These are phyloP conservation scores for Tachina grossa DNA, from an alignment of 2,888 invertebrate species.

Conservation along the genomic window DNA sequence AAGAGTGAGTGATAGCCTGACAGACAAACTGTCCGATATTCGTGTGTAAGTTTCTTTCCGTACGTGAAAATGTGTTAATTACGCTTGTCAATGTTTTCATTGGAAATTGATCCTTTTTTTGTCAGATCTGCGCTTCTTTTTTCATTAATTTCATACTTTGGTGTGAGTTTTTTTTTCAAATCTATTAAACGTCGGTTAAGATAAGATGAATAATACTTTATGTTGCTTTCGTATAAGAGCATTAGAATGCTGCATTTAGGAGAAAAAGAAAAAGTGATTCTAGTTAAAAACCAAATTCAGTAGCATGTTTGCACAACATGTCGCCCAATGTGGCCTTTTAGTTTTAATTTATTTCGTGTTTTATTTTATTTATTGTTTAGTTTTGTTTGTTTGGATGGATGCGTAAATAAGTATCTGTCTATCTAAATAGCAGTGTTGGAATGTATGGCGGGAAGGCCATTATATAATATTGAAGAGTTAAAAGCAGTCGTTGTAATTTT, in stretches of 20 bases:
- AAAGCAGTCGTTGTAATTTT: constrained; percentile 32
- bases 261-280: constrained; percentile 21
- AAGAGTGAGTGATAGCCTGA: background rate
- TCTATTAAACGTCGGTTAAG: constrained; percentile 61
- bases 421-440: constrained; percentile 8
- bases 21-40: background rate
- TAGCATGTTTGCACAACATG: constrained; percentile 82
- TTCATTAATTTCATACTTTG: constrained; percentile 70
- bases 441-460: constrained; percentile 16
- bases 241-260: constrained; percentile 50
- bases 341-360: constrained; percentile 28
- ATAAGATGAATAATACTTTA: constrained; percentile 46
- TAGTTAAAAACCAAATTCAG: constrained; percentile 76
- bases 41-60: constrained; percentile 1
- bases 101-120: constrained; percentile 73
- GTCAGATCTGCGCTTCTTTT: constrained; percentile 25
- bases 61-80: constrained; percentile 73
- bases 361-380: constrained; percentile 12
- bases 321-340: constrained; percentile 79
- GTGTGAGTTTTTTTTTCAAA: constrained; percentile 72
- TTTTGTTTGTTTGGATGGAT: constrained; percentile 43
- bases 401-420: constrained; percentile 61
- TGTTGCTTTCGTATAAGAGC: background rate
- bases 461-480: constrained; percentile 54
- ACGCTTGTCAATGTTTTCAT: constrained; percentile 73